These are phyloP conservation scores for Julus scandinavius DNA, from an alignment of 2,888 invertebrate species.

Conservation along the genomic window DNA sequence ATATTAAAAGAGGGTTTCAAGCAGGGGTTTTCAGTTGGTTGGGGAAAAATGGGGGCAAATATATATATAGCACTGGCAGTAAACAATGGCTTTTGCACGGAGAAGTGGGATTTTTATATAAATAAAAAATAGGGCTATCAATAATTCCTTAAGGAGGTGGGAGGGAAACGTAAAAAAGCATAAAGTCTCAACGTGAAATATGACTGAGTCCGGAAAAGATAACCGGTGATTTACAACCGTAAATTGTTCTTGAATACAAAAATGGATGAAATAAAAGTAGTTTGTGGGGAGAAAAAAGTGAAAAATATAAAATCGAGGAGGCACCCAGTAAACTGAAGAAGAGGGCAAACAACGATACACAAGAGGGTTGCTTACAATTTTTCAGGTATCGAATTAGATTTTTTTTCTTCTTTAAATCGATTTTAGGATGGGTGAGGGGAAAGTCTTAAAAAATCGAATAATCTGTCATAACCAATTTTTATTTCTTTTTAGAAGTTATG, in stretches of 20 bases:
- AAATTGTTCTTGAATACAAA: conserved; percentile 33
- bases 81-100: conserved; percentile 11
- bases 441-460: neutral
- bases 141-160: conserved; percentile 10
- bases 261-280: conserved; percentile 21
- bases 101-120: conserved; percentile 13
- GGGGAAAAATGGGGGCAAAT: neutral
- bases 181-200: conserved; percentile 33
- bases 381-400: neutral
- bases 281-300: neutral
- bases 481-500: neutral
- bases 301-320: neutral
- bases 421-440: neutral
- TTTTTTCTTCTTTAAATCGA: neutral
- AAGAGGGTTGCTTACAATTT: neutral
- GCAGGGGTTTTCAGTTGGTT: neutral
- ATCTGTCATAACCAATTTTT: neutral
- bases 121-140: conserved; percentile 14
- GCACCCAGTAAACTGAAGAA: neutral
- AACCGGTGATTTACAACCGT: conserved; percentile 27
- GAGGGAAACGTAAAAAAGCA: neutral
- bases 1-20: neutral
- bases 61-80: neutral
- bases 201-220: conserved; percentile 27
- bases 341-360: neutral